phyloP scores from a whole-genome alignment of 1,140 invertebrate species.

The Nylanderia fulva region DNA sequence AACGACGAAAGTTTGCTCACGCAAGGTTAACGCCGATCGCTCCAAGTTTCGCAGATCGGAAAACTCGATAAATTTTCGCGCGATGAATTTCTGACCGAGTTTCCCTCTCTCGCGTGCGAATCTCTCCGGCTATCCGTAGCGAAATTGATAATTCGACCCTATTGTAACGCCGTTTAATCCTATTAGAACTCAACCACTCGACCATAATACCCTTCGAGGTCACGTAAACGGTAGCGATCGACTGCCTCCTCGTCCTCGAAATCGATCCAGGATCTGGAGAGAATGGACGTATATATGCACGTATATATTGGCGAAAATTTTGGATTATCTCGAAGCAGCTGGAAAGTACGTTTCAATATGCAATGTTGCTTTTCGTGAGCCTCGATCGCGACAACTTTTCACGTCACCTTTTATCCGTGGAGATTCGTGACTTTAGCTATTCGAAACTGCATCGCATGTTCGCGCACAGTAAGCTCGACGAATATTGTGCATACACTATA shows the following conservation, averaged over 20 bases:
- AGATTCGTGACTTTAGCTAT: background rate
- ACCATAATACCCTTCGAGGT: constrained; percentile 69
- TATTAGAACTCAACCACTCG: constrained; percentile 70
- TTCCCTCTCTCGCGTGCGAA: constrained; percentile 49
- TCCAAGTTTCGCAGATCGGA: constrained; percentile 25
- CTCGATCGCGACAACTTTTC: background rate
- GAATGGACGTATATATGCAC: background rate
- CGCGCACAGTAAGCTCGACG: background rate
- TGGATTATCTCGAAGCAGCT: background rate
- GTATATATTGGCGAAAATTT: background rate
- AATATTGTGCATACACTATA: background rate
- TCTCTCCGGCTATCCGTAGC: constrained; percentile 7
- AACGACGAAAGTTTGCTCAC: constrained; percentile 25
- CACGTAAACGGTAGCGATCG: background rate
- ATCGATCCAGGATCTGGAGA: background rate
- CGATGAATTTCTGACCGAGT: constrained; percentile 46
- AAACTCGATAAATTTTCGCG: constrained; percentile 24
- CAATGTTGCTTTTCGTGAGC: background rate
- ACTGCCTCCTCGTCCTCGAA: background rate
- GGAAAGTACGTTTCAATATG: background rate
- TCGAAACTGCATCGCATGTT: background rate
- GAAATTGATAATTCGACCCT: constrained; percentile 72
- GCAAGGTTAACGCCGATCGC: background rate
- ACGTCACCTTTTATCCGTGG: background rate
- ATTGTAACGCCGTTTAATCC: constrained; percentile 68